A percentile compares a stretch with the other conserved stretches of the same genome.
Evolutionary conservation across 30 jellyfish, hydroid and myxozoan species (phyloP).

Genomic region (Hydra vulgaris): DNA sequence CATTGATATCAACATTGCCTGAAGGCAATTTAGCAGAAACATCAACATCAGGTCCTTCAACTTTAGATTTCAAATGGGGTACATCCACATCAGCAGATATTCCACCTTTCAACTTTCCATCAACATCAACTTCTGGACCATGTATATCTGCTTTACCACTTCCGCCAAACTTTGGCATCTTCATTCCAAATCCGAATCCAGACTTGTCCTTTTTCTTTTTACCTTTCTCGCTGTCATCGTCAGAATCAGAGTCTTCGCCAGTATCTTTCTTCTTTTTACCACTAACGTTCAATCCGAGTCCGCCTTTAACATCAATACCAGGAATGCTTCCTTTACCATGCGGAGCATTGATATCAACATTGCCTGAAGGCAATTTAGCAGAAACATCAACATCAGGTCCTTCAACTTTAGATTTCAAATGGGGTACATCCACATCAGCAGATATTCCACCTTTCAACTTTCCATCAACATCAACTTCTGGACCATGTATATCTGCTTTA

Average conservation of each 20-base stretch:
- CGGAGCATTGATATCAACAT: not conserved
- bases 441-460: constrained; percentile 7
- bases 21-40: constrained; percentile 4
- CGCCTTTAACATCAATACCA: constrained; percentile 19
- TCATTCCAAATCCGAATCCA: constrained; percentile 25
- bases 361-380: constrained; percentile 15
- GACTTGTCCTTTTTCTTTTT: constrained; percentile 15
- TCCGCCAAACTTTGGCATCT: constrained; percentile 27
- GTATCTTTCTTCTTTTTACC: constrained; percentile 17
- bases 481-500: constrained; percentile 19
- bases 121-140: constrained; percentile 21
- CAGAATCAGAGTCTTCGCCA: constrained; percentile 10
- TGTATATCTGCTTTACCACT: constrained; percentile 16
- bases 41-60: constrained; percentile 11
- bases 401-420: constrained; percentile 3
- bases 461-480: constrained; percentile 30
- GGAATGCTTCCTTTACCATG: constrained; percentile 7
- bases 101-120: constrained; percentile 5
- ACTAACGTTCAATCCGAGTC: constrained; percentile 1
- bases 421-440: constrained; percentile 23
- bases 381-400: constrained; percentile 23
- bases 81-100: not conserved
- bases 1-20: constrained; percentile 14
- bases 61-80: not conserved
- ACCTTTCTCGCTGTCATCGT: constrained; percentile 10